Base-by-base conservation (phyloP, 2,797 vertebrate species). In the Enteromius thamalakanensis region DNA sequence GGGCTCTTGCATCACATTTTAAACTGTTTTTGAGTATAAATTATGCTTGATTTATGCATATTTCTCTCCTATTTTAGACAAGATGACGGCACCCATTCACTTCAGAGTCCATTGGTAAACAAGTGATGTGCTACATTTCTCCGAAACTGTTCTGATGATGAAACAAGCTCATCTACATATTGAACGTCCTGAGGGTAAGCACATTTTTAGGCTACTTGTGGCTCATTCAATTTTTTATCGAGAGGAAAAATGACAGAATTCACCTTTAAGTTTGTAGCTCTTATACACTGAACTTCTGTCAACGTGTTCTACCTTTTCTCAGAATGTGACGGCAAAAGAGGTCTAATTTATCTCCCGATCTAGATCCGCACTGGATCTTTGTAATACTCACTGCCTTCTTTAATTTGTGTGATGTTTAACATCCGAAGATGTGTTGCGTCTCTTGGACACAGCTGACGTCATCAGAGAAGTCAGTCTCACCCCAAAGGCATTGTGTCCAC, bases 381-480 rank as follows among this genome's bases (percentile, higher is more conserved):
- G 64, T 69, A 64, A 60, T 68, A n/a, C 62, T 62, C 6, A 1
- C 78, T 76, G 74, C 8, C 68, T 76, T 64, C 82, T 84, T 68
- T 26, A 58, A 70, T 60, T 69, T 69, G 78, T 26, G 58, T 68
- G 49, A 64, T 40, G 17, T 34, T 82, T 67, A 60, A 72, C 65
- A 60, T 45, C 15, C n/a, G 32, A 37, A 86, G 77, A 84, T 65
- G 34, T 55, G 58, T 49, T 12, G 15, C 12, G 23, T 76, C 60
- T 69, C 71, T 70, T 81, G 55, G 75, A 68, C 75, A 84, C 60
- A 77, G 72, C 23, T 79, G 69, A 71, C 76, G 62, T 80, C 78
- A 80, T 74, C 10, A 14, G 19, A 81, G 58, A 80, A 65, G 55
- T 40, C 32, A n/a, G 47, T 84, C 76, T 84, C 6, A 75, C 49